Evolutionary conservation across 2,113 vertebrate genomes (phyloP).

Genomic region (Vulpes vulpes): DNA sequence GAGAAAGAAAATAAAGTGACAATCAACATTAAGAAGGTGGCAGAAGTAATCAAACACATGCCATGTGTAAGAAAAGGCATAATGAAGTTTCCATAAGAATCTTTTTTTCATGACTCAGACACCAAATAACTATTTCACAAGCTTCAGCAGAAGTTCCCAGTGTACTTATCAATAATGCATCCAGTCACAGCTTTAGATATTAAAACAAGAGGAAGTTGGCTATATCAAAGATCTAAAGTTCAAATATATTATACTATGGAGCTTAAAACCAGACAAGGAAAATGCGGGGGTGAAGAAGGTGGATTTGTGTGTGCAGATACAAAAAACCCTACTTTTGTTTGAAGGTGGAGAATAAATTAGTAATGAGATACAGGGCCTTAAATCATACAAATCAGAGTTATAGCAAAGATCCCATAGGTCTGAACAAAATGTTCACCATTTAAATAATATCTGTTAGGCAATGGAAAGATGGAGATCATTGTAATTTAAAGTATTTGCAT

Average conservation of each 20-base stretch:
- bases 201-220: conserved; percentile 61
- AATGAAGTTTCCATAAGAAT: conserved; percentile 65
- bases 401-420: background rate
- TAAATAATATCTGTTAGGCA: background rate
- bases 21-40: conserved; percentile 85
- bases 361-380: background rate
- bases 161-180: conserved; percentile 70
- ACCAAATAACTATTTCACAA: conserved; percentile 61
- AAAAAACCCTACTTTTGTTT: conserved; percentile 4
- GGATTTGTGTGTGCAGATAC: background rate
- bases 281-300: background rate
- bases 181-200: conserved; percentile 57
- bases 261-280: conserved; percentile 29
- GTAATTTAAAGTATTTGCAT: background rate
- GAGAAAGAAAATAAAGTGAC: conserved; percentile 78
- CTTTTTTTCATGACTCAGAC: conserved; percentile 66
- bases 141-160: conserved; percentile 67
- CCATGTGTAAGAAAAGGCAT: conserved; percentile 55
- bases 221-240: conserved; percentile 53
- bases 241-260: conserved; percentile 36
- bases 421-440: conserved; percentile 13
- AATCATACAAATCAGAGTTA: conserved; percentile 41
- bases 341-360: conserved; percentile 27
- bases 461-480: background rate
- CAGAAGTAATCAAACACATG: conserved; percentile 76